phyloP scores from a whole-genome alignment of 2,888 invertebrate species.

The Zaprionus bogoriensis region DNA sequence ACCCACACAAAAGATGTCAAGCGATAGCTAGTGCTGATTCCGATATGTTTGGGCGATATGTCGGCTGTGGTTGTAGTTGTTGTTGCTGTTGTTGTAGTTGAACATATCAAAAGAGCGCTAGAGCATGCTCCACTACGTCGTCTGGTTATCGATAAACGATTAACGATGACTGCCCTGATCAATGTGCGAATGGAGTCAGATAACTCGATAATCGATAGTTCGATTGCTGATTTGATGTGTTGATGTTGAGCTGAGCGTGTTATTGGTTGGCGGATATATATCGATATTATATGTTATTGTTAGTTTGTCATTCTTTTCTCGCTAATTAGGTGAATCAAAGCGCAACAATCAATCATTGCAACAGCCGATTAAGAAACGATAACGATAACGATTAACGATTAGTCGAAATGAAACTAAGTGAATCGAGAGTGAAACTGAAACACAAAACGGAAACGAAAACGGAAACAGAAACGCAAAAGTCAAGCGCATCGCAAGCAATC shows the following conservation, averaged over 20 bases:
- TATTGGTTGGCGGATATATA: constrained; percentile 18
- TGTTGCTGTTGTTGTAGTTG: constrained; percentile 27
- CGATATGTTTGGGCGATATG: neutral
- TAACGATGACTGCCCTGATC: constrained; percentile 9
- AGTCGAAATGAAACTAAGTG: too few relatives aligned
- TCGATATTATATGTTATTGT: constrained; percentile 20
- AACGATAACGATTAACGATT: constrained; percentile 17
- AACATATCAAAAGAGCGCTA: constrained; percentile 53
- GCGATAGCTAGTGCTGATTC: constrained; percentile 34
- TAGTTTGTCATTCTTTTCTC: constrained; percentile 56
- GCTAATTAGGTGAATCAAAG: constrained; percentile 73
- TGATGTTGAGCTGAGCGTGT: constrained; percentile 26
- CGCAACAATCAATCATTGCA: constrained; percentile 74
- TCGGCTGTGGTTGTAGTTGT: constrained; percentile 1
- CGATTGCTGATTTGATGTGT: constrained; percentile 5
- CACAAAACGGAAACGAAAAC: constrained; percentile 6
- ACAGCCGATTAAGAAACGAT: constrained; percentile 39
- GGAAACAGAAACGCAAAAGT: constrained; percentile 40
- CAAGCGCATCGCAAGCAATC: constrained; percentile 68
- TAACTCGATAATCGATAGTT: constrained; percentile 2
- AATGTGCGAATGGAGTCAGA: constrained; percentile 7
- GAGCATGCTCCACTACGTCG: constrained; percentile 65
- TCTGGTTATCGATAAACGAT: constrained; percentile 41
- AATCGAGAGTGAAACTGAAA: too few relatives aligned
- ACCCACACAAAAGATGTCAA: constrained; percentile 33